Base-by-base conservation (phyloP, 92 coral and sea anemone genomes). In the Porites evermanni region DNA sequence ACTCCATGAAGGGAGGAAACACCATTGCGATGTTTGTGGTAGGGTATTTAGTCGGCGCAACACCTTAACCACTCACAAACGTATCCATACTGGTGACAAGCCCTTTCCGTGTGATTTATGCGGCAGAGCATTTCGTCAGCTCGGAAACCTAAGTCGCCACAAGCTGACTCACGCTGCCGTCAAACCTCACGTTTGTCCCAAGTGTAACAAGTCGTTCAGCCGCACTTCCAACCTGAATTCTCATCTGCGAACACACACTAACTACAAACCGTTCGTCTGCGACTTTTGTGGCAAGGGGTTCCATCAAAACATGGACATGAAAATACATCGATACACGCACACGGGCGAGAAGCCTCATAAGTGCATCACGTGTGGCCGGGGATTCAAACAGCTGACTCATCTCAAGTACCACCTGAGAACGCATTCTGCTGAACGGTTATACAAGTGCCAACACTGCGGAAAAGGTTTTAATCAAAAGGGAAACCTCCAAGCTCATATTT, bases 401-500 rank as follows among this genome's bases (percentile, higher is more conserved):
- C 96, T 95, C 64, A 93, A 93, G 76, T 95, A 95, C 87, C 98
- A 95, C 91, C 88, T 91, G 93, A 91, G 98, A 80, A 95, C 98
- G 20, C 98, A 95, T 63, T 92, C 94, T 7, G 92, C 89, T 64
- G 88, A 80, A n/a, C 84, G 92, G 23, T 82, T 96, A 94, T 94
- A 94, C 84, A 93, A 90, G 66, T 95, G 98, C 58, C 89, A 89
- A 64, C 89, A 91, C 80, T 95, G 98, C 75, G 95, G 94, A 20
- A 95, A 93, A 77, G 98, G 98, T 53, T 95, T 95, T 72, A 93
- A 95, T 78, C 98, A 95, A 81, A 95, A 95, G 67, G 92, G 95
- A 18, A 95, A 95, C 81, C 90, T 95, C 1, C 96, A 93, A 83
- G 96, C 96, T 53, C 96, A 95, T 70, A 91, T 91, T 47, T 93